Evolutionary conservation across 2,888 invertebrate genomes (phyloP), one percentile per base, ranked within the genome.

Genomic region (Ferdinandea cuprea): DNA sequence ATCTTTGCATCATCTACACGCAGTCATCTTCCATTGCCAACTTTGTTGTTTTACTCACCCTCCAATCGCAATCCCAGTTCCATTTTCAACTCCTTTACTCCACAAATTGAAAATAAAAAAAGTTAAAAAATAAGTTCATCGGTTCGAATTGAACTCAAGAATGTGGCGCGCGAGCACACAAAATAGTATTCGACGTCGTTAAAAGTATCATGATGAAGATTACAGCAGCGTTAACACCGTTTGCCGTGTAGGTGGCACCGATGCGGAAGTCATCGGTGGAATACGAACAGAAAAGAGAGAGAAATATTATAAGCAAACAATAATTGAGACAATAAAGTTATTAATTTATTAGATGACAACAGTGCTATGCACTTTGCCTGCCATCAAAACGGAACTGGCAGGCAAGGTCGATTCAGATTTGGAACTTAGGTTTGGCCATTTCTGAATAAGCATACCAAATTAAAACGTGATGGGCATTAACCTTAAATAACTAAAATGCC

Each of bases 311-410:
- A 32, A 17, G n/a, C n/a, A 73, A 13, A 46, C 56, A 66, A 50
- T 65, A 50, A 74, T 65, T 66, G 65, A 65, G 46, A 74, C 42
- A 58, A 65, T 65, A 74, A 65, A 74, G 66, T 74, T 66, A 74
- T 65, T 74, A 74, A 58, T 74, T 74, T 74, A 74, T 74, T 58
- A 65, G 58, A 48, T 32, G 46, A 50, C 58, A 73, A 56, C 56
- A 13, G 21, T 19, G 19, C 54, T 72, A 44, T 63, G 54, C 63
- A 61, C 63, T 73, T 73, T 28, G 58, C 40, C 56, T n/a, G 46
- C 37, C 63, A 42, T 56, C 54, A 73, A 73, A 65, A n/a, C 73
- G 73, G 63, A 48, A 73, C 48, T 42, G 65, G 40, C 5, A 5
- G 2, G 3, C 74, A 74, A 74, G 74, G 74, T 66, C 74, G 58